phyloP scores from a whole-genome alignment of 92 coral and sea anemone genomes.

The Scolanthus callimorphus region DNA sequence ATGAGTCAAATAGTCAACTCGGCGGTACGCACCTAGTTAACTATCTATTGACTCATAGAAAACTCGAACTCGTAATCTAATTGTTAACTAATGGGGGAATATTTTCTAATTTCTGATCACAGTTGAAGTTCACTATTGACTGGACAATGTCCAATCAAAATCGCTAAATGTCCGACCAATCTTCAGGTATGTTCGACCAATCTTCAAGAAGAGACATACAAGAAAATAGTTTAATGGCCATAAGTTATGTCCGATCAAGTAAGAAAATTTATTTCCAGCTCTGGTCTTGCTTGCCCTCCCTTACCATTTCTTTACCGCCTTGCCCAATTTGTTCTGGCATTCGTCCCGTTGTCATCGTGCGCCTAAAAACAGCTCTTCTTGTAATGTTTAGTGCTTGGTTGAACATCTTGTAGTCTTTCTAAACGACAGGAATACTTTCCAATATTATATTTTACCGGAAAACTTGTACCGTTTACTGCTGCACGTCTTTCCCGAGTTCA shows the following conservation, averaged over 20 bases:
- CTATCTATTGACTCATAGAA: no score
- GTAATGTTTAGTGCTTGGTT: slow-evolving; percentile 38
- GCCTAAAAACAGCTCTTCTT: slow-evolving; percentile 38
- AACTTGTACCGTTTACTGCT: neutral
- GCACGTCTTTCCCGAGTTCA: neutral
- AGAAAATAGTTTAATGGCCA: no score
- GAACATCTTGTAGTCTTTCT: slow-evolving; percentile 12
- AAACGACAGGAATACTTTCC: neutral
- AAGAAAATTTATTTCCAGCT: no score
- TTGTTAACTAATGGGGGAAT: no score
- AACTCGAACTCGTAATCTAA: no score
- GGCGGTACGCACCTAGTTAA: no score
- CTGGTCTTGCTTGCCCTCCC: no score
- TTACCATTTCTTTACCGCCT: slow-evolving; percentile 44
- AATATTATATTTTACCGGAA: no score
- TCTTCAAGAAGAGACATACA: no score
- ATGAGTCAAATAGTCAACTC: no score
- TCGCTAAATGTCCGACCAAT: neutral
- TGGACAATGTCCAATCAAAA: neutral
- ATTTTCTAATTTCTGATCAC: neutral
- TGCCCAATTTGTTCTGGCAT: slow-evolving; percentile 43
- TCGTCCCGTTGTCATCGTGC: slow-evolving; percentile 58
- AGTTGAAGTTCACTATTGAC: neutral
- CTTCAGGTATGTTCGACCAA: no score
- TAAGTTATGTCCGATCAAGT: no score